phyloP scores from a whole-genome alignment of 37 sponge, comb jelly and placozoan species.

The Aplysina aerophoba region DNA sequence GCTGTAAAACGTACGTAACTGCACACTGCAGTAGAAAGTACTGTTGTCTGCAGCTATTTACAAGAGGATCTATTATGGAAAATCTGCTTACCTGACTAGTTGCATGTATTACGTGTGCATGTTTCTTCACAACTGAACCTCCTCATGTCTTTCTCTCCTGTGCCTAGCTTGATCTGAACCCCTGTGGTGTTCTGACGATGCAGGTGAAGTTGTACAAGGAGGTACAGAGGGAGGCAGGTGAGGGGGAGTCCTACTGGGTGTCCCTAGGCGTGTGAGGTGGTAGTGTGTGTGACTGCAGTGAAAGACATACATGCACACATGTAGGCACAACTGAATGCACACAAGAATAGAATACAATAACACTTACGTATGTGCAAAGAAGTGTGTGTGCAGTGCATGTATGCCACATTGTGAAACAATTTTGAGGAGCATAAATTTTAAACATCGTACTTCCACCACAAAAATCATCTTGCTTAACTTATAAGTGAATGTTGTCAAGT shows the following conservation, averaged over 20 bases:
- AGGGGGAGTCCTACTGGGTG: too few relatives aligned
- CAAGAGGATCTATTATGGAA: neutral
- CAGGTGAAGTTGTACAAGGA: conserved; percentile 75
- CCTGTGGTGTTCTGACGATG: conserved; percentile 72
- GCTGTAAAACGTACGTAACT: too few relatives aligned
- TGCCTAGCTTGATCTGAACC: conserved; percentile 73
- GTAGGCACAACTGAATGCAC: neutral
- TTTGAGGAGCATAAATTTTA: too few relatives aligned
- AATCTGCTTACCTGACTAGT: neutral
- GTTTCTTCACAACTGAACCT: neutral
- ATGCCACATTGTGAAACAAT: too few relatives aligned
- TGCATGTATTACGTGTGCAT: neutral
- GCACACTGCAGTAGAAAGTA: too few relatives aligned
- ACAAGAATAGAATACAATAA: neutral
- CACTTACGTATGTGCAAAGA: neutral
- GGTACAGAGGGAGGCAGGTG: conserved; percentile 19
- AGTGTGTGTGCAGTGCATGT: too few relatives aligned
- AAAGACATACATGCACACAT: conserved; percentile 4
- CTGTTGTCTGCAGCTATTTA: too few relatives aligned
- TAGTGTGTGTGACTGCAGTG: neutral
- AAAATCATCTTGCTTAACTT: too few relatives aligned
- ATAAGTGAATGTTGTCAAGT: too few relatives aligned
- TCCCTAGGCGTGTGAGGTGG: too few relatives aligned
- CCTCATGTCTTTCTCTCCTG: neutral
- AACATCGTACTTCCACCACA: too few relatives aligned